These are phyloP conservation scores for Holotrichia oblita DNA, from an alignment of 1,140 invertebrate genomes.

Conservation along the genomic window DNA sequence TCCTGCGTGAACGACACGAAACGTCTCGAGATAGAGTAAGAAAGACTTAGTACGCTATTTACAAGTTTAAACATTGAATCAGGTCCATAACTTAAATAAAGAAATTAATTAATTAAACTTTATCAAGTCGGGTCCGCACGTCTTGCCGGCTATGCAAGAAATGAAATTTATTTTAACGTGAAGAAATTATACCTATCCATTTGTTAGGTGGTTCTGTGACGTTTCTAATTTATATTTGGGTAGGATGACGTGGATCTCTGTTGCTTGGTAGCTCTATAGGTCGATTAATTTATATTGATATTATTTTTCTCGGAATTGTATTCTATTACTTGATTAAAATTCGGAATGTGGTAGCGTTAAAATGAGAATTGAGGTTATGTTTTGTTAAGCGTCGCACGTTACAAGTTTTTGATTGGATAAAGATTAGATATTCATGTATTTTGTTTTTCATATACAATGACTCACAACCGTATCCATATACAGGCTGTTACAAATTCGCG, in stretches of 20 bases:
- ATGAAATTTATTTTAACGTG: neutral
- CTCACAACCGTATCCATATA: too few relatives aligned
- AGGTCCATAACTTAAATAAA: conserved; percentile 7
- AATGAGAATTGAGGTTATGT: too few relatives aligned
- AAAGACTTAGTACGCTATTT: neutral
- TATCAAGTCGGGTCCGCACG: neutral
- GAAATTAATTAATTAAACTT: conserved; percentile 14
- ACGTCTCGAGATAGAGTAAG: too few relatives aligned
- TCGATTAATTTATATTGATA: neutral
- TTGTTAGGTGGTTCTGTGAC: too few relatives aligned
- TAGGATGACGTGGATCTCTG: neutral
- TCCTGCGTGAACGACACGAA: too few relatives aligned
- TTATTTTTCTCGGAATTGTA: neutral
- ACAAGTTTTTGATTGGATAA: too few relatives aligned
- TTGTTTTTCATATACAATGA: too few relatives aligned
- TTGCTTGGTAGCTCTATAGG: neutral
- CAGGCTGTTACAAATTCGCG: too few relatives aligned
- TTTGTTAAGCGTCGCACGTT: too few relatives aligned
- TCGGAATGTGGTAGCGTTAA: too few relatives aligned
- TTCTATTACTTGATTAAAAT: neutral
- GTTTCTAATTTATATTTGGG: neutral
- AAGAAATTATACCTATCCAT: neutral
- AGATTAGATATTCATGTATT: too few relatives aligned
- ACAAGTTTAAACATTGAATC: neutral
- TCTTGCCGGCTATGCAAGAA: neutral